These are phyloP conservation scores for Zoanthus sansibaricus DNA, from an alignment of 92 coral and sea anemone species.

Conservation along the genomic window DNA sequence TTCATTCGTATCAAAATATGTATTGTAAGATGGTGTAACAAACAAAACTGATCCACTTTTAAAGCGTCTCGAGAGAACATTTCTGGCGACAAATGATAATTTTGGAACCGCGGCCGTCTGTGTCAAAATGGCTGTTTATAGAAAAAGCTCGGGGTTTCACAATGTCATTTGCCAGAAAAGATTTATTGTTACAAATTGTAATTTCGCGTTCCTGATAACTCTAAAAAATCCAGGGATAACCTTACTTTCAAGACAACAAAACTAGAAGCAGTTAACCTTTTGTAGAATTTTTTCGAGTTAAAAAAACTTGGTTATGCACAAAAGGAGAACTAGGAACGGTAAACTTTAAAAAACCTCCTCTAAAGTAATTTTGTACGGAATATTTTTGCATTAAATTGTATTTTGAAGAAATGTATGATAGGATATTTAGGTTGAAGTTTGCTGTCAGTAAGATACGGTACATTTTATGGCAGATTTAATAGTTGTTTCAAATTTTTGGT, in stretches of 20 bases:
- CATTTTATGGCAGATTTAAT: conserved; percentile 47
- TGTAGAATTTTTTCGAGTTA: background rate
- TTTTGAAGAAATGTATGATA: conserved; percentile 81
- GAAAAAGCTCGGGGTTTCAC: background rate
- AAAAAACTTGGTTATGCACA: background rate
- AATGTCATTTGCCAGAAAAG: background rate
- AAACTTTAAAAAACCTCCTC: conserved; percentile 16
- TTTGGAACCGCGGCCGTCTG: too few species aligned
- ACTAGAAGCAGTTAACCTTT: background rate
- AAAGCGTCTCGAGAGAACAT: background rate
- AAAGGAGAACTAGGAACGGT: background rate
- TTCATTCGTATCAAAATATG: conserved; percentile 14
- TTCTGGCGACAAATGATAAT: too few species aligned
- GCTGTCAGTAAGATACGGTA: conserved; percentile 11
- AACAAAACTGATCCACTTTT: background rate
- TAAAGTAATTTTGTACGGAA: conserved; percentile 80
- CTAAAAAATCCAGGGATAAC: too few species aligned
- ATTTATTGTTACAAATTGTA: background rate
- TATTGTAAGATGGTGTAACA: background rate
- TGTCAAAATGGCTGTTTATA: background rate
- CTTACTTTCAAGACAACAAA: background rate
- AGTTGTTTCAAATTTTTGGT: conserved; percentile 43
- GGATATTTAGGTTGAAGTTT: conserved; percentile 71
- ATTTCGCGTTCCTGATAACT: background rate
- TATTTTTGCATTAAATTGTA: conserved; percentile 89